Evolutionary conservation across 2,888 invertebrate genomes (phyloP).

Genomic region (Andricus curvator): DNA sequence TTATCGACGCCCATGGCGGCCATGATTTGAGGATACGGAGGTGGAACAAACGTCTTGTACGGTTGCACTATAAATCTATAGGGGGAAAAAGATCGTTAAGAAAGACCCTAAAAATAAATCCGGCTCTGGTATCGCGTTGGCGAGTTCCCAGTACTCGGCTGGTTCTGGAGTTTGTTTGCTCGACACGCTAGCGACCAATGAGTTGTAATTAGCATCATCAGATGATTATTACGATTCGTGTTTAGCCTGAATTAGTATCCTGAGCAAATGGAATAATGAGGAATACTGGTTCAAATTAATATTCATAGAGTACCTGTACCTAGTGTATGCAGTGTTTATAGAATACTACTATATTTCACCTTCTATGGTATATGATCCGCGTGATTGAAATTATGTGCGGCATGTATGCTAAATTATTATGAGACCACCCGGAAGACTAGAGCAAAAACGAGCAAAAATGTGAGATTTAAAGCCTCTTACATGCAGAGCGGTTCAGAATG

Average conservation of each 20-base stretch:
- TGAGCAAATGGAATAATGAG: constrained; percentile 13
- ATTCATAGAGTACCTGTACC: not conserved
- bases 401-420: constrained; percentile 5
- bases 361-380: not conserved
- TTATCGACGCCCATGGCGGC: constrained; percentile 35
- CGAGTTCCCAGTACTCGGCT: constrained; percentile 44
- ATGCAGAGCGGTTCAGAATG: not conserved
- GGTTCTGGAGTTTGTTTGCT: constrained; percentile 61
- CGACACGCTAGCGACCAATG: constrained; percentile 65
- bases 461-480: not conserved
- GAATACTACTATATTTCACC: not conserved
- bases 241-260: constrained; percentile 59
- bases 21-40: constrained; percentile 17
- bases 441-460: not conserved
- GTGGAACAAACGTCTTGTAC: constrained; percentile 29
- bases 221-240: constrained; percentile 70
- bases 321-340: not conserved
- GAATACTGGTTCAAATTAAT: constrained; percentile 59
- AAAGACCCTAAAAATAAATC: constrained; percentile 36
- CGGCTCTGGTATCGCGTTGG: constrained; percentile 24
- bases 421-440: not conserved
- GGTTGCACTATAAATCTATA: constrained; percentile 29
- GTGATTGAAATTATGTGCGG: constrained; percentile 3
- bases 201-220: constrained; percentile 66
- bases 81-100: not conserved